Evolutionary conservation across 2,797 vertebrate genomes (phyloP), one percentile per base, ranked within the genome.

Genomic region (Enteromius radiatus): DNA sequence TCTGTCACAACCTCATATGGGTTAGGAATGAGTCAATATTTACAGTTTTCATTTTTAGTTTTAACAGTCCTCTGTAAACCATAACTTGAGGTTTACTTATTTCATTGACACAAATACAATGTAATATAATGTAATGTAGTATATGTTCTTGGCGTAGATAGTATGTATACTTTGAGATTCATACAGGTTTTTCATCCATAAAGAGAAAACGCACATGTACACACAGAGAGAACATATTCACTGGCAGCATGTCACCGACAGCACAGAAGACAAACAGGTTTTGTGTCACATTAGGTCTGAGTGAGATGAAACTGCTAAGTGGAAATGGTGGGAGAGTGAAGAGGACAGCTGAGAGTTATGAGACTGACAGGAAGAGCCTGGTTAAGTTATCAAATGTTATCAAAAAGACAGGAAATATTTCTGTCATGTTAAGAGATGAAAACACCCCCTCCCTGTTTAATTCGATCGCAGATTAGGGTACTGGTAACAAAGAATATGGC

Each of bases 351-450:
- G 28, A 70, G 74, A 28, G 43, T 75, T 33, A 23, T 49, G 36
- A 80, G 33, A 70, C 64, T 33, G 75, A 70, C 36, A 65, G 69
- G 65, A 83, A 77, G 26, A 59, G 81, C 6, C 36, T 38, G 47
- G 21, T 68, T 28, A 79, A 41, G 33, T 59, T 76, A 43, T 63
- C 47, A 61, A 31, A 41, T 65, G 45, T 38, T 67, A 68, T 70
- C 71, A 59, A 5, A 70, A 64, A 77, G 54, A 76, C 64, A 63
- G 74, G 81, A 83, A 77, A 77, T 77, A 68, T 56, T 68, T 76
- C 12, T 68, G 36, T 31, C 56, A 74, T 81, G 56, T 52, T 36
- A 49, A 6, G 69, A 64, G 56, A 81, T 63, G 26, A 47, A 11
- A 74, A 43, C 33, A 6, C 12, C 19, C 41, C 69, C 41, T 36